Evolutionary conservation across 2,888 invertebrate genomes (phyloP).

Genomic region (Isoperla grammatica): DNA sequence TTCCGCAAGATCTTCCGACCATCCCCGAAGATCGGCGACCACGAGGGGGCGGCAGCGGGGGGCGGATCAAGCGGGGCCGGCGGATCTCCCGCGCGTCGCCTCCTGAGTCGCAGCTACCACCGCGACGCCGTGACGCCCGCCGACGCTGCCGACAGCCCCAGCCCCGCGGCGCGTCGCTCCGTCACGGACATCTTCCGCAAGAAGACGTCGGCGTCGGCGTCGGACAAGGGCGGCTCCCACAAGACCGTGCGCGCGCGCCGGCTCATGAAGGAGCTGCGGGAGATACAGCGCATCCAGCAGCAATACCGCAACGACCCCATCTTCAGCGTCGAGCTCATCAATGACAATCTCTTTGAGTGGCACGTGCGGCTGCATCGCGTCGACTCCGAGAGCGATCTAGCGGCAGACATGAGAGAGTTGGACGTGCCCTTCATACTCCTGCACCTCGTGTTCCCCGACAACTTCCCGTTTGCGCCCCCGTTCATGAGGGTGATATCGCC

Average conservation of each 20-base stretch:
- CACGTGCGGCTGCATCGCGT: constrained; percentile 74
- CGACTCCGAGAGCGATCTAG: constrained; percentile 77
- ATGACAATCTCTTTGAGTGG: constrained; percentile 86
- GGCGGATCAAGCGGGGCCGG: constrained; percentile 43
- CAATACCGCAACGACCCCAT: constrained; percentile 62
- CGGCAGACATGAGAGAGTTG: constrained; percentile 73
- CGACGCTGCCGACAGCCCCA: constrained; percentile 19
- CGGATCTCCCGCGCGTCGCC: constrained; percentile 54
- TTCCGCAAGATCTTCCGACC: constrained; percentile 73
- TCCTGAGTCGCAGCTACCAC: constrained; percentile 35
- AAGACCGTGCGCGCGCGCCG: constrained; percentile 66
- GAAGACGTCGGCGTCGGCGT: constrained; percentile 40
- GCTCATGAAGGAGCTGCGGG: constrained; percentile 80
- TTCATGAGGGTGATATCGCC: constrained; percentile 66
- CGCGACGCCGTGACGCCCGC: constrained; percentile 32
- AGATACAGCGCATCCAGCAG: constrained; percentile 65
- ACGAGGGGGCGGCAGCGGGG: constrained; percentile 26
- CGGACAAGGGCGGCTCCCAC: constrained; percentile 45
- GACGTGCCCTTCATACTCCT: constrained; percentile 68
- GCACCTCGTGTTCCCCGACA: constrained; percentile 78
- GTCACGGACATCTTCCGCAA: constrained; percentile 40
- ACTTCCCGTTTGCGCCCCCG: constrained; percentile 84
- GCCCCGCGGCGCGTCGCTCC: constrained; percentile 40
- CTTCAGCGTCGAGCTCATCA: constrained; percentile 78
- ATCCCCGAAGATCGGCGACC: constrained; percentile 53